phyloP scores from a whole-genome alignment of 2,888 invertebrate species.

The Cerastoderma edule region DNA sequence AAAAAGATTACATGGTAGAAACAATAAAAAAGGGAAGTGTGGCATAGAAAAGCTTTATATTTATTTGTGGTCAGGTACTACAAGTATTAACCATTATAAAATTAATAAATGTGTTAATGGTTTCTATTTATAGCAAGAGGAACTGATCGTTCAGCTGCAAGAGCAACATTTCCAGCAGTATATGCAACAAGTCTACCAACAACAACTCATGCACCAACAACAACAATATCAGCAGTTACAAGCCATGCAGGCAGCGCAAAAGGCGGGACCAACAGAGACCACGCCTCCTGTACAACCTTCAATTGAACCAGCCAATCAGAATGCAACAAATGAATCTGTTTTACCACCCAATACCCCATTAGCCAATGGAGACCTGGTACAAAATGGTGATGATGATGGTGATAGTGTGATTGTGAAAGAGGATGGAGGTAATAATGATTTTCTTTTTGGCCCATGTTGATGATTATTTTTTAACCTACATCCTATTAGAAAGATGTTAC shows the following conservation, averaged over 20 bases:
- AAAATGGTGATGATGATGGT: conserved; percentile 56
- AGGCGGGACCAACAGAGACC: conserved; percentile 30
- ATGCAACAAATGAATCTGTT: conserved; percentile 65
- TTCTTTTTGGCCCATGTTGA: too few species aligned
- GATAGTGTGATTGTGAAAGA: conserved; percentile 37
- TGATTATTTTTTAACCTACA: too few species aligned
- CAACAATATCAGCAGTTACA: conserved; percentile 85
- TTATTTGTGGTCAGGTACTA: too few species aligned
- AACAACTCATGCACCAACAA: conserved; percentile 83
- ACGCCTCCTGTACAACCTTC: conserved; percentile 28
- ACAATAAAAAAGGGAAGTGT: too few species aligned
- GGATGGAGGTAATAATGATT: conserved; percentile 16
- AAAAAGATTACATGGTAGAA: too few species aligned
- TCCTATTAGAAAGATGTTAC: too few species aligned
- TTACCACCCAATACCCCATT: conserved; percentile 78
- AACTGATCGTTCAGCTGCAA: conserved; percentile 96
- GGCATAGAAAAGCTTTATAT: too few species aligned
- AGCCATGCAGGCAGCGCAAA: conserved; percentile 59
- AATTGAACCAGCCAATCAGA: conserved; percentile 18
- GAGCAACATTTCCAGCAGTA: conserved; percentile 99
- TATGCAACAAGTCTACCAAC: conserved; percentile 93
- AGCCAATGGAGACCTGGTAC: conserved; percentile 27
- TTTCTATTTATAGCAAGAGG: conserved; percentile 90
- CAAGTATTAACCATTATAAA: too few species aligned
- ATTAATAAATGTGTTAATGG: too few species aligned